Conservation (phyloP, 1,140 invertebrate species). For the Calliopsis andreniformis region DNA sequence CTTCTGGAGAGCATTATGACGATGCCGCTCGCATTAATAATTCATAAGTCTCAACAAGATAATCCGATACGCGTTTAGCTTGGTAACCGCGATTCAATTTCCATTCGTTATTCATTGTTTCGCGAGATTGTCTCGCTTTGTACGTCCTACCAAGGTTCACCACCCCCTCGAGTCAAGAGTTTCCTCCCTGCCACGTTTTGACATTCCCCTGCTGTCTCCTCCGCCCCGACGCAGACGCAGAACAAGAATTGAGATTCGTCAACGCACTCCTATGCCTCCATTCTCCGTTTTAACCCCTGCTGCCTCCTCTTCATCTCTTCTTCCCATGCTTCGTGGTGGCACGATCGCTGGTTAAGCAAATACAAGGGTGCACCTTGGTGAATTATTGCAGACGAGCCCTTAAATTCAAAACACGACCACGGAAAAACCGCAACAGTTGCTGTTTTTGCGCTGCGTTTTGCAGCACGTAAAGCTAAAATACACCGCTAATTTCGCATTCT, state of each 20-base stretch:
- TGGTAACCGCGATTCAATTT: conserved; percentile 41
- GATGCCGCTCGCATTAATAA: conserved; percentile 25
- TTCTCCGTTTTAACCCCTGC: background rate
- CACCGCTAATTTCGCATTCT: conserved; percentile 23
- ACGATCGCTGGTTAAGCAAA: conserved; percentile 43
- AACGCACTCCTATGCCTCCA: background rate
- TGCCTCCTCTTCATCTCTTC: background rate
- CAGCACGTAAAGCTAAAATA: conserved; percentile 1
- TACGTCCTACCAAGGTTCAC: background rate
- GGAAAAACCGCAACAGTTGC: conserved; percentile 32
- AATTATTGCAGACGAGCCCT: conserved; percentile 23
- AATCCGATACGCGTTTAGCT: conserved; percentile 32
- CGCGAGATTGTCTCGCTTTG: conserved; percentile 12
- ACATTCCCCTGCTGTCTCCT: background rate
- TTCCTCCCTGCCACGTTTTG: conserved; percentile 6
- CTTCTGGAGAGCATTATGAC: background rate
- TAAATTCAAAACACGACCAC: background rate
- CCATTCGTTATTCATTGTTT: conserved; percentile 45
- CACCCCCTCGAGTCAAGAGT: background rate
- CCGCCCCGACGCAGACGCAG: background rate
- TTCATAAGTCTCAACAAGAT: conserved; percentile 35
- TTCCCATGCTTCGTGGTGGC: background rate
- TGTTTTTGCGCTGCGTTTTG: conserved; percentile 15
- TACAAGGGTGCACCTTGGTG: background rate
- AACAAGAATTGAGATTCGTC: background rate